Percentiles rank a stretch among this genome's conserved stretches.
phyloP scores from a whole-genome alignment of 2,113 vertebrate species.

The Corythornis cristatus region DNA sequence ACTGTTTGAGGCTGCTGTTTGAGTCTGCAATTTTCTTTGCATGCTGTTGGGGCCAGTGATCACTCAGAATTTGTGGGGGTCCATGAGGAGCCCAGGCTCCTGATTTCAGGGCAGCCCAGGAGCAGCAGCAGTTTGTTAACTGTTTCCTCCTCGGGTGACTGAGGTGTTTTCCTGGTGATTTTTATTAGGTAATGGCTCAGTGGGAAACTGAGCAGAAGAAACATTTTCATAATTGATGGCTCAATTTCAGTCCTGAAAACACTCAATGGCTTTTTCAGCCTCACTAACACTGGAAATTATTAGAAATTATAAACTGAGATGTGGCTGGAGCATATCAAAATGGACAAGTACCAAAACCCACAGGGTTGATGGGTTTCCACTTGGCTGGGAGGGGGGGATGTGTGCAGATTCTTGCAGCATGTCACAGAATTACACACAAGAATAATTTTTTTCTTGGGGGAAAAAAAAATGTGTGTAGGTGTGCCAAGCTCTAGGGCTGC shows the following conservation, averaged over 20 bases:
- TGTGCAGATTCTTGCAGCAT: background rate
- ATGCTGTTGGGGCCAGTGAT: background rate
- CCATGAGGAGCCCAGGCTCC: background rate
- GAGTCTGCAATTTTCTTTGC: conserved; percentile 38
- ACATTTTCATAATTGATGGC: conserved; percentile 71
- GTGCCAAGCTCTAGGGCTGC: background rate
- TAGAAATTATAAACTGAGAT: conserved; percentile 70
- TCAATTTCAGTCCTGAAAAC: conserved; percentile 69
- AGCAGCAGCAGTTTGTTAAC: conserved; percentile 33
- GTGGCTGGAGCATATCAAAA: conserved; percentile 41
- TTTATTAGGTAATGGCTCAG: conserved; percentile 55
- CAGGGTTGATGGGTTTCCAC: background rate
- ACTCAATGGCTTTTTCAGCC: conserved; percentile 70
- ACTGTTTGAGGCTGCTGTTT: background rate
- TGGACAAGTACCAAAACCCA: conserved; percentile 25
- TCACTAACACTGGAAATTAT: conserved; percentile 68
- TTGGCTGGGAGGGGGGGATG: background rate
- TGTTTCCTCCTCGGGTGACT: conserved; percentile 17
- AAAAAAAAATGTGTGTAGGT: too few relatives aligned
- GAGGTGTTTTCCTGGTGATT: conserved; percentile 38
- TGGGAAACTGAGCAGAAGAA: conserved; percentile 69
- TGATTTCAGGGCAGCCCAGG: background rate
- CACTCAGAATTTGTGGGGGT: conserved; percentile 31
- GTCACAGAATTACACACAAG: background rate
- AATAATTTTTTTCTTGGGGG: background rate